Base-by-base conservation (phyloP, 1,140 invertebrate species). In the Hylaeus volcanicus region DNA sequence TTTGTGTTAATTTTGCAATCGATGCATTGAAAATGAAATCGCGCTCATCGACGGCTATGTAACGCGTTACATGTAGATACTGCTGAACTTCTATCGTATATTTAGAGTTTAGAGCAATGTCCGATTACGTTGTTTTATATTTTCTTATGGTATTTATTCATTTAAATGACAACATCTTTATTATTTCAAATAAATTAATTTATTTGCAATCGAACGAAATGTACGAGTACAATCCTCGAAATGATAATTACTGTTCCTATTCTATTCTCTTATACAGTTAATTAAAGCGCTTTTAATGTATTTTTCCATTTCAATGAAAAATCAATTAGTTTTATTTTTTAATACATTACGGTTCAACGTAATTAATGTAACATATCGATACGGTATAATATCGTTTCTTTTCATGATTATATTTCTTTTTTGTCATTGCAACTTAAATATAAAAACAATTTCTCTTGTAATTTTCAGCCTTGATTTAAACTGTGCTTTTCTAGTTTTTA, bases 1-100 rank as follows among this genome's bases (percentile, higher is more conserved):
- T 84, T 74, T 37, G 74, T 84, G 65, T 71, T 85, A 76, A 77
- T 77, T 86, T 85, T 69, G 45, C 63, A 79, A 85, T 85, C 84
- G 79, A 85, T 83, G 81, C 69, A 73, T 48, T 15, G 69, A 15
- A 61, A 72, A 63, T 41, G 61, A 77, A 86, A 56, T 82, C 85
- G 84, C 82, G 74, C 85, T 71, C 48, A 43, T 55, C 79, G 71
- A 60, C 72, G 71, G 43, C 26, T 53, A 74, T 76, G 37, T 15
- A 69, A 60, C 64, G 79, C 64, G 48, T 79, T 58, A 39, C 55
- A 65, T 45, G 26, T 26, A 26, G 26, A 26, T 26, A 8, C 56
- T 65, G 51, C 45, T 66, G 41, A 14, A 77, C 61, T 39, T 64
- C 63, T 72, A 43, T 78, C 70, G n/a, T 43, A 45, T 55, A 55